Evolutionary conservation across 2,797 vertebrate genomes (phyloP), one percentile per base, ranked within the genome.

Genomic region (Psittacula derbiana): DNA sequence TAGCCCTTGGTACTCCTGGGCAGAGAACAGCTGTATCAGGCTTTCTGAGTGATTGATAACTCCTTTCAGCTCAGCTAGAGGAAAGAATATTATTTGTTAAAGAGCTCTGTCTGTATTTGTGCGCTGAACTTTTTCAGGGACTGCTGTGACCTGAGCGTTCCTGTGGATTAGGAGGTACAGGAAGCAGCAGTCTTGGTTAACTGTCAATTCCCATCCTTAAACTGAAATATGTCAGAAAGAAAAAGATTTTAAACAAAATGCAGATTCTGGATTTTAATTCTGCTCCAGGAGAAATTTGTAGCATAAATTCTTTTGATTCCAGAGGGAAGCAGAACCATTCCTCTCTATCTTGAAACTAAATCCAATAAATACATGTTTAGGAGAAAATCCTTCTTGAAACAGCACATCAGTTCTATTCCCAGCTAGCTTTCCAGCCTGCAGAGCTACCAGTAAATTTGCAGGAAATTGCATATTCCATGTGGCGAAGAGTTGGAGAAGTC

Each of bases 31-130:
- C 72, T 78, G n/a, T 78, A 53, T 85, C 69, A 78, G 65, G 65
- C 57, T 80, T 92, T 52, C 65, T 92, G 69, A 40, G 40, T 74
- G 91, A 96, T 72, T 69, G 92, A 72, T 87, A 92, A 8, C n/a
- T 85, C 49, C 60, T 78, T 92, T 72, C 79, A 71, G 40, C 58
- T 93, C 36, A 79, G 36, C 52, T 65, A 36, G 72, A 25, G 44
- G 40, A 87, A 91, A 83, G 25, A 27, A 24, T 60, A 38, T 76
- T 82, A 82, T 70, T 93, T 82, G 64, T 92, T 85, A 55, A 89
- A 87, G 58, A 58, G 36, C 30, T 82, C 69, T 85, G 47, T 62
- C 79, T 78, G 57, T 83, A 25, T 91, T 46, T 83, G 33, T 49
- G 41, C 67, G 13, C 61, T 70, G 23, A 88, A 65, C 21, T 79